Base-by-base conservation (phyloP, 2,113 vertebrate genomes). In the Noctilio leporinus region DNA sequence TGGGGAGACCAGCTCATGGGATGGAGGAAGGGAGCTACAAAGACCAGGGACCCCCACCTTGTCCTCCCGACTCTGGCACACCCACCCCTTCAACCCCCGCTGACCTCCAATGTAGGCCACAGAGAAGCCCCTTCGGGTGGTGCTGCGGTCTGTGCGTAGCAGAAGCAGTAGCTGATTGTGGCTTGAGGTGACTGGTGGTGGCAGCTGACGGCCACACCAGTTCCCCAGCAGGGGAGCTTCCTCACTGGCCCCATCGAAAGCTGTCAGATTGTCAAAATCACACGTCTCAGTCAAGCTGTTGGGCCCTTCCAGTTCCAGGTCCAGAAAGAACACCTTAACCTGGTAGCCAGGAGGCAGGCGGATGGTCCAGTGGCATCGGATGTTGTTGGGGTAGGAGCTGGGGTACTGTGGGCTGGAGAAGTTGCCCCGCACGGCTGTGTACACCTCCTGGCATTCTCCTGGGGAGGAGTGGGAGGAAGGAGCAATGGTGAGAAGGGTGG, bases 391-490 rank as follows among this genome's bases (percentile, higher is more conserved):
- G 97, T 99, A 99, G 98, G 99, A 98, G 96, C 72, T 97, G 81
- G 99, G 99, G 94, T 99, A 99, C 57, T 98, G 98, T 1, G 99
- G 99, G 95, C 99, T 99, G 96, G 98, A 99, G 96, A 99, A 99
- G 97, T 99, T 99, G 53, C 99, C 99, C 45, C 97, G 99, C 73
- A 99, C 72, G 0, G 97, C 45, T 0, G 98, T 99, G 91, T 99
- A 98, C 24, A 99, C 98, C 93, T 99, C 99, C 98, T 99, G 99
- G 97, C 99, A 99, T 98, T 99, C 99, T 0, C 99, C 99, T 99
- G 97, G 80, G 53, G 12, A 24, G 26, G 28, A 8, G 22, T 2
- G 22, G 64, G 20, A 2, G 24, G 38, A 26, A 72, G 43, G 55
- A 70, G 45, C 33, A 22, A 1, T 7, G 20, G 33, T 33, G 11